Evolutionary conservation across 2,113 vertebrate species (phyloP).

Genomic region (Emydura subglobosa): DNA sequence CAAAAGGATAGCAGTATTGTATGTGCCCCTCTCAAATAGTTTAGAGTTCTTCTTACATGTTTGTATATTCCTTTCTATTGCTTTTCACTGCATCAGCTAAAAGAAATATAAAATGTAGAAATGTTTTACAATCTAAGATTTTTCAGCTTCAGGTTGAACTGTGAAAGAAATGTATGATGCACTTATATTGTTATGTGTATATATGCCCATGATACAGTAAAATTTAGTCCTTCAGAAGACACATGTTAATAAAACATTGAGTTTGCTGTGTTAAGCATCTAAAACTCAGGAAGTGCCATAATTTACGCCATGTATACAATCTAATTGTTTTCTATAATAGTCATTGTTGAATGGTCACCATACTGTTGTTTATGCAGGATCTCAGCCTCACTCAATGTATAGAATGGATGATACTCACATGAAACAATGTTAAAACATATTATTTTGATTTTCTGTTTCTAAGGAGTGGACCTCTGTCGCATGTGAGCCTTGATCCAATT

Average conservation of each 20-base stretch:
- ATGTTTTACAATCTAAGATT: background rate
- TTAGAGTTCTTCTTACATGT: background rate
- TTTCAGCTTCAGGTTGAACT: background rate
- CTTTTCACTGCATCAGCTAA: background rate
- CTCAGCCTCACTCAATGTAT: background rate
- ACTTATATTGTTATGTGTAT: background rate
- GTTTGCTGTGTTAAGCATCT: background rate
- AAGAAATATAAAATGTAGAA: background rate
- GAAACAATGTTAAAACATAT: background rate
- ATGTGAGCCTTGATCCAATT: background rate
- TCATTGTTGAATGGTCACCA: background rate
- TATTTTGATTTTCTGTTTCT: background rate
- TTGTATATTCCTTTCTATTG: background rate
- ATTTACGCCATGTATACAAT: background rate
- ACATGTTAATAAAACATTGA: background rate
- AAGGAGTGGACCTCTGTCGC: background rate
- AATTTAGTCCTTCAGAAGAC: background rate
- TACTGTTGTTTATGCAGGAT: background rate
- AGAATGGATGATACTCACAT: background rate
- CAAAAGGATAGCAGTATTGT: background rate
- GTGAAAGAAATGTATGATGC: background rate
- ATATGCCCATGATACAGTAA: background rate
- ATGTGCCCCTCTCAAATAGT: fast-evolving
- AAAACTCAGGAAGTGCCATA: background rate
- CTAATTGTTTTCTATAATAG: background rate